Evolutionary conservation across 2,888 invertebrate species (phyloP).

Genomic region (Sarcophaga subvicina): DNA sequence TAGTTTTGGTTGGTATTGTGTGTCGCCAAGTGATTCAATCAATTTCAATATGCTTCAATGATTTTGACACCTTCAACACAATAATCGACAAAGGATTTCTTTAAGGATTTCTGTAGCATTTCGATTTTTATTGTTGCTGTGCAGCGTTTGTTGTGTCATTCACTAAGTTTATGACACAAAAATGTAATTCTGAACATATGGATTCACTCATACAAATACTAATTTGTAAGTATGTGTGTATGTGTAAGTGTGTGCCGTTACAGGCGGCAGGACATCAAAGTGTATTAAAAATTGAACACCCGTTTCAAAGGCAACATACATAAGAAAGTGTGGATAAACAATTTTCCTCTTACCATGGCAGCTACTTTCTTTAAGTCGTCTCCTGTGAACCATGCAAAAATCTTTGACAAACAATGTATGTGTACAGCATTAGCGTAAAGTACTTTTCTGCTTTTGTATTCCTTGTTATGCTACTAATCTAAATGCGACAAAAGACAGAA

Average conservation of each 20-base stretch:
- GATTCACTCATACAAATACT: not conserved
- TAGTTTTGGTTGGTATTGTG: slow-evolving; percentile 54
- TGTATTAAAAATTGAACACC: slow-evolving; percentile 58
- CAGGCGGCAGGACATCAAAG: slow-evolving; percentile 64
- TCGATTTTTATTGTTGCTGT: slow-evolving; percentile 4
- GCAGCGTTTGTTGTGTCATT: slow-evolving; percentile 57
- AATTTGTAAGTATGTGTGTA: not conserved
- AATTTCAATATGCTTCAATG: slow-evolving; percentile 76
- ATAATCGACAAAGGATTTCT: slow-evolving; percentile 41
- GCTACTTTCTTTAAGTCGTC: slow-evolving; percentile 17
- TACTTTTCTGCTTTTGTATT: slow-evolving; percentile 34
- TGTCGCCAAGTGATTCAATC: slow-evolving; percentile 73
- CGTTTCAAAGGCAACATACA: slow-evolving; percentile 50
- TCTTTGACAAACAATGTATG: slow-evolving; percentile 23
- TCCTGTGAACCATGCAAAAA: slow-evolving; percentile 59
- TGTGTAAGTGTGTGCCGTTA: not conserved
- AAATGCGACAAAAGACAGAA: slow-evolving; percentile 19
- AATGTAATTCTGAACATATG: not conserved
- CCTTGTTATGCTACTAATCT: slow-evolving; percentile 21
- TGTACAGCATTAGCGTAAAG: slow-evolving; percentile 53
- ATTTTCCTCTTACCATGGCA: not conserved
- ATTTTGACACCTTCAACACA: slow-evolving; percentile 74
- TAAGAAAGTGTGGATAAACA: slow-evolving; percentile 58
- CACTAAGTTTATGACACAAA: slow-evolving; percentile 61
- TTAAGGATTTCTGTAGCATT: slow-evolving; percentile 43